phyloP scores from a whole-genome alignment of 1,140 invertebrate genomes.

The Dinoponera quadriceps region DNA sequence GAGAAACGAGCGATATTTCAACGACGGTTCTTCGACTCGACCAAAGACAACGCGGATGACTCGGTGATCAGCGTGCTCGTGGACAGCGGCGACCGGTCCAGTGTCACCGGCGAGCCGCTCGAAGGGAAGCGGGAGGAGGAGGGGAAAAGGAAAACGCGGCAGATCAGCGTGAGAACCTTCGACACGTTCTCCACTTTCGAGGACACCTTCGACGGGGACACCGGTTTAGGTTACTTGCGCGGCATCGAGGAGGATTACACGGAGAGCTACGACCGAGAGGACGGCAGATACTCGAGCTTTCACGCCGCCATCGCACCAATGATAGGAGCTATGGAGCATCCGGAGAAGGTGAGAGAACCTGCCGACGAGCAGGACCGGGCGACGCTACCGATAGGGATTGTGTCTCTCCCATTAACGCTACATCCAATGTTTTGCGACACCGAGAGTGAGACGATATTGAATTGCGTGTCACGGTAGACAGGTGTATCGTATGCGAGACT shows the following conservation, averaged over 20 bases:
- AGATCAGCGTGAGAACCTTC: slow-evolving; percentile 82
- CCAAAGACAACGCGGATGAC: slow-evolving; percentile 72
- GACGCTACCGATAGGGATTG: slow-evolving; percentile 69
- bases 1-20: slow-evolving; percentile 81
- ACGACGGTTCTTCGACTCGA: slow-evolving; percentile 74
- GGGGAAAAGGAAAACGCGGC: slow-evolving; percentile 74
- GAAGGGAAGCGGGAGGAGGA: slow-evolving; percentile 35
- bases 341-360: slow-evolving; percentile 73
- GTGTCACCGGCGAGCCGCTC: neutral
- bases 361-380: slow-evolving; percentile 74
- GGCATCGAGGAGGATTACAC: slow-evolving; percentile 78
- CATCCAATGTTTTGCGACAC: neutral
- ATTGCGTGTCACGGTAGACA: slow-evolving; percentile 9
- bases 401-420: neutral
- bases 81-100: slow-evolving; percentile 59
- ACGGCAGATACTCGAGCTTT: slow-evolving; percentile 48
- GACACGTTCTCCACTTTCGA: slow-evolving; percentile 82
- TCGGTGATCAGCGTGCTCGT: slow-evolving; percentile 73
- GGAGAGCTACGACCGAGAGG: slow-evolving; percentile 69
- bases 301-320: slow-evolving; percentile 70
- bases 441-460: slow-evolving; percentile 10
- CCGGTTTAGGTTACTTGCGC: slow-evolving; percentile 77
- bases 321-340: slow-evolving; percentile 58
- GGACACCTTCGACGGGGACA: slow-evolving; percentile 80
- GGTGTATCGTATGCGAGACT: neutral